A percentile compares a stretch with the other conserved stretches of the same genome.
Evolutionary conservation across 2,113 vertebrate species (phyloP).

Genomic region (Oenanthe oenanthe): DNA sequence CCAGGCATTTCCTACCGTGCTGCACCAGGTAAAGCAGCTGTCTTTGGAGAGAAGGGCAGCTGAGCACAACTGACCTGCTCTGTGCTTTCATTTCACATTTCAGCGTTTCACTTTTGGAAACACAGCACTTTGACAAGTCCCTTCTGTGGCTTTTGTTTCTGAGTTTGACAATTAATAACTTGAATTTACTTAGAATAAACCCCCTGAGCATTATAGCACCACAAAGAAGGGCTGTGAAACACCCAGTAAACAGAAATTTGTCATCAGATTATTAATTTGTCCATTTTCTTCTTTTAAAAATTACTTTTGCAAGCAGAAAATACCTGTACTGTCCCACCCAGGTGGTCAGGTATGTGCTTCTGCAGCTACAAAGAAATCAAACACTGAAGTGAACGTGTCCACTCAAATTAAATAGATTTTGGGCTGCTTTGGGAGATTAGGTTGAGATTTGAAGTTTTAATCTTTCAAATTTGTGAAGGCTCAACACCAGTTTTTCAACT

Average conservation of each 20-base stretch:
- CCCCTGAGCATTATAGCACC: slow-evolving; percentile 21
- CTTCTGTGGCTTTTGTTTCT: not conserved
- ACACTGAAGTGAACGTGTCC: not conserved
- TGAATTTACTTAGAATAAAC: not conserved
- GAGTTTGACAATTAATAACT: not conserved
- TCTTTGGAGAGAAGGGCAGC: not conserved
- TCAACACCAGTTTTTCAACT: not conserved
- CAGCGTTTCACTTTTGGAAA: not conserved
- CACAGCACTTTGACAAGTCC: not conserved
- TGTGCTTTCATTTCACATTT: not conserved
- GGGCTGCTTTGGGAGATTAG: not conserved
- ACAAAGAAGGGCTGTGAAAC: not conserved
- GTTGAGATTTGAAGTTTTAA: not conserved
- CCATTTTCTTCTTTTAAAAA: not conserved
- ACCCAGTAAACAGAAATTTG: slow-evolving; percentile 23
- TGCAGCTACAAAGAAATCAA: not conserved
- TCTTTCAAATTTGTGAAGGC: not conserved
- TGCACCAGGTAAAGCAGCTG: not conserved
- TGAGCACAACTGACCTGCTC: not conserved
- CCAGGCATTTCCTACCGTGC: not conserved
- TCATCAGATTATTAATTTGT: not conserved
- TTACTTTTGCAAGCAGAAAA: not conserved
- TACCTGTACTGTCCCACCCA: not conserved
- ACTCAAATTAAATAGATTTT: not conserved
- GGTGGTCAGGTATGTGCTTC: not conserved